These are phyloP conservation scores for Apis florea DNA, from an alignment of 1,140 invertebrate genomes.

Conservation along the genomic window DNA sequence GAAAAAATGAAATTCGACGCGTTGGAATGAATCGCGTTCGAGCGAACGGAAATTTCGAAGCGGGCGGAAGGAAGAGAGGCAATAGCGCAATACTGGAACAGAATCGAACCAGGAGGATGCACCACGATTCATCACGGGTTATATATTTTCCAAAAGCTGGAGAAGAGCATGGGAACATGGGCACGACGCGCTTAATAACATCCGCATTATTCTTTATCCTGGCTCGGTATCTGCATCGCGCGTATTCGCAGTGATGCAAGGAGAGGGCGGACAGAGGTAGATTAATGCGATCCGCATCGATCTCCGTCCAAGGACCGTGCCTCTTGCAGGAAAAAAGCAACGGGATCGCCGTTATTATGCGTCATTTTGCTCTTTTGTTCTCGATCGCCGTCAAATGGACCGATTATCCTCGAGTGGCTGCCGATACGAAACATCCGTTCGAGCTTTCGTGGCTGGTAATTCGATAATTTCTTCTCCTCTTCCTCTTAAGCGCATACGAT, in stretches of 20 bases:
- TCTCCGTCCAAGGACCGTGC: constrained; percentile 61
- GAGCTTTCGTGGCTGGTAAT: neutral
- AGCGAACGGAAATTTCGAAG: constrained; percentile 49
- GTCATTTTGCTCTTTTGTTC: constrained; percentile 41
- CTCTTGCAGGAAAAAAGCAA: constrained; percentile 42
- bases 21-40: constrained; percentile 47
- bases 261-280: constrained; percentile 43
- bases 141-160: constrained; percentile 20
- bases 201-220: constrained; percentile 61
- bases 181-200: constrained; percentile 26
- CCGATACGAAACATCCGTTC: constrained; percentile 7
- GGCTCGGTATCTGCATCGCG: neutral
- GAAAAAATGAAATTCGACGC: constrained; percentile 47
- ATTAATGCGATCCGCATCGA: constrained; percentile 68
- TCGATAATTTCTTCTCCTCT: constrained; percentile 8
- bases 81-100: constrained; percentile 46
- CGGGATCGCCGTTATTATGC: constrained; percentile 29
- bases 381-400: constrained; percentile 25
- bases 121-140: constrained; percentile 13
- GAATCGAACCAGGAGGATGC: constrained; percentile 35
- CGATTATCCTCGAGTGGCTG: constrained; percentile 18
- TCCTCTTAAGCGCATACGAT: too few relatives aligned
- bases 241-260: constrained; percentile 10
- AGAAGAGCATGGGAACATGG: neutral
- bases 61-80: constrained; percentile 48